Evolutionary conservation across 64 coral and sea anemone genomes (phyloP).

Genomic region (Montipora cactus): DNA sequence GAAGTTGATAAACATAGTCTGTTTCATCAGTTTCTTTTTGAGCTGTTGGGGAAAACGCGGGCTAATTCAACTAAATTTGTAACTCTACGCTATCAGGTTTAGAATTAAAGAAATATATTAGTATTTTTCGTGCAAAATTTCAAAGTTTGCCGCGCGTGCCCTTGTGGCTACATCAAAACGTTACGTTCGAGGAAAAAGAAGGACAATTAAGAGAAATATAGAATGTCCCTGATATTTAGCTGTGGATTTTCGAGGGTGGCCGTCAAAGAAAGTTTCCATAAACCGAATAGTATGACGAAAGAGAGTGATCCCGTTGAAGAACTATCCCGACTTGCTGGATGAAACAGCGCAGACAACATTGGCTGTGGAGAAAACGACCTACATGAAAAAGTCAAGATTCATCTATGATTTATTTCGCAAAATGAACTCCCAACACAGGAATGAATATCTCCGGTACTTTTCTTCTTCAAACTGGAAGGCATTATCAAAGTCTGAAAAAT

Average conservation of each 20-base stretch:
- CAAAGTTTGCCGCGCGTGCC: neutral
- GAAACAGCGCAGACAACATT: neutral
- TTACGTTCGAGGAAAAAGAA: neutral
- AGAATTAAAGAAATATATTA: neutral
- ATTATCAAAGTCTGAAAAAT: neutral
- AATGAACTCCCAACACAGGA: neutral
- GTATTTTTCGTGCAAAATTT: neutral
- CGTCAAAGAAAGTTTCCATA: slow-evolving; percentile 13
- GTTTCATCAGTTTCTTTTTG: too few relatives aligned
- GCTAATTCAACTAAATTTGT: neutral
- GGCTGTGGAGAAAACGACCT: neutral
- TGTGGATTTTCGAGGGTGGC: slow-evolving; percentile 4
- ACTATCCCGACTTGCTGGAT: neutral
- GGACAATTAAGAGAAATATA: neutral
- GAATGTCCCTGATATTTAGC: neutral
- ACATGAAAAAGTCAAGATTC: neutral
- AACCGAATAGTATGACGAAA: neutral
- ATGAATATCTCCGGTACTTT: neutral
- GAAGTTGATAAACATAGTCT: too few relatives aligned
- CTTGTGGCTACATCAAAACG: neutral
- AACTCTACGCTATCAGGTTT: neutral
- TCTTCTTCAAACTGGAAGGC: neutral
- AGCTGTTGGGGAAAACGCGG: neutral
- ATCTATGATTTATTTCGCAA: slow-evolving; percentile 1
- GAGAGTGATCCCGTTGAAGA: slow-evolving; percentile 4